Conservation (phyloP, 2,888 invertebrate genomes). For the Drosophila nr. medialis region DNA sequence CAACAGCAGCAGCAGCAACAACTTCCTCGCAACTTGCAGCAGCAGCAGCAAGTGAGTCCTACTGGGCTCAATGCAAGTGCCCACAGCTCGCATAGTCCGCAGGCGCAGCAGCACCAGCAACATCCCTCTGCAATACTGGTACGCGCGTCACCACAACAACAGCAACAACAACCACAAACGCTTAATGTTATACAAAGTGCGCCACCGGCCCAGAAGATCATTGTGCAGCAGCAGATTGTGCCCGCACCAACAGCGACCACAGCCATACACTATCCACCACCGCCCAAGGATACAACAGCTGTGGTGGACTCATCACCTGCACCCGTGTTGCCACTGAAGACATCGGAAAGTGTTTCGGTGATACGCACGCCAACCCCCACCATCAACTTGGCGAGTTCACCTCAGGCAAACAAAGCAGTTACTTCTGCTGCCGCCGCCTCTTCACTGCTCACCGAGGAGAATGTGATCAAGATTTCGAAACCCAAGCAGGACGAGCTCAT, state of each 20-base stretch:
- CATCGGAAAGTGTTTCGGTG: constrained; percentile 70
- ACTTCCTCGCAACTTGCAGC: constrained; percentile 51
- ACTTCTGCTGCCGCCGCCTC: constrained; percentile 27
- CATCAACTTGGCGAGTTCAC: constrained; percentile 47
- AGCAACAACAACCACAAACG: constrained; percentile 45
- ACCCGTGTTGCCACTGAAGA: constrained; percentile 48
- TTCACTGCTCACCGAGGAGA: constrained; percentile 81
- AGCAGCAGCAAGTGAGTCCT: constrained; percentile 42
- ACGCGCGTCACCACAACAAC: constrained; percentile 30
- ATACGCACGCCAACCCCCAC: constrained; percentile 69
- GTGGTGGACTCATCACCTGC: constrained; percentile 4
- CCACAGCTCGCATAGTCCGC: constrained; percentile 44
- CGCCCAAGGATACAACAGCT: constrained; percentile 27
- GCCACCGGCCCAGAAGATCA: constrained; percentile 69
- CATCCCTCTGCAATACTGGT: constrained; percentile 18
- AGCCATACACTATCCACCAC: constrained; percentile 53
- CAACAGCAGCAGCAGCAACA: constrained; percentile 56
- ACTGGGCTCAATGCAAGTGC: constrained; percentile 30
- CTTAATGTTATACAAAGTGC: constrained; percentile 80
- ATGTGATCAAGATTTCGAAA: constrained; percentile 81
- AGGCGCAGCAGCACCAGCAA: constrained; percentile 21
- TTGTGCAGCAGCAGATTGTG: constrained; percentile 78
- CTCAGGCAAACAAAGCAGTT: constrained; percentile 38
- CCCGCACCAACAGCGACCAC: constrained; percentile 38
- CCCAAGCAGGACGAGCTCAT: constrained; percentile 82